A percentile compares a stretch with the other conserved stretches of the same genome.
phyloP scores from a whole-genome alignment of 1,140 invertebrate species.

The Xylocopa sonorina region DNA sequence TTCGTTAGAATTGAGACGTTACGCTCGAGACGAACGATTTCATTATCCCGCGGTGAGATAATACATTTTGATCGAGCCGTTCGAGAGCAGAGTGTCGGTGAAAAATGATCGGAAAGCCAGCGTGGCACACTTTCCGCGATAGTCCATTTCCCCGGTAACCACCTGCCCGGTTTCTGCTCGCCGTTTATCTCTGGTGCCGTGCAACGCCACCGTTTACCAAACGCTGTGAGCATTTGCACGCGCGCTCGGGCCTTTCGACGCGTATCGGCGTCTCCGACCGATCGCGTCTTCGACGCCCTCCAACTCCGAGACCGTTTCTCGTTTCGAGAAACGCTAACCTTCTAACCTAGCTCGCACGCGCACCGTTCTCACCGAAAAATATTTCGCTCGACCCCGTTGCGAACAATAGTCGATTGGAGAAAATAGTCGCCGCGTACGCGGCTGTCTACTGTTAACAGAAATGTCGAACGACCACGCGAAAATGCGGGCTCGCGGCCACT shows the following conservation, averaged over 20 bases:
- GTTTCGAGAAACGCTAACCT: conserved; percentile 48
- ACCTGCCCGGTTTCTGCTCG: conserved; percentile 29
- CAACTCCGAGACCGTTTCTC: too few species aligned
- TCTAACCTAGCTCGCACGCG: conserved; percentile 34
- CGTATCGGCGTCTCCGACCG: too few species aligned
- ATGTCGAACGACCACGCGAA: not conserved
- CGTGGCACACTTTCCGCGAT: not conserved
- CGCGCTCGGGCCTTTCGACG: not conserved
- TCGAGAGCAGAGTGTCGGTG: too few species aligned
- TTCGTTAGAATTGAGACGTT: too few species aligned
- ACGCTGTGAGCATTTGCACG: too few species aligned
- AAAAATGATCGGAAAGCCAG: not conserved
- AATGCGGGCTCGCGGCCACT: conserved; percentile 13
- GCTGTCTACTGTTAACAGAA: too few species aligned
- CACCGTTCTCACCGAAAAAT: conserved; percentile 10
- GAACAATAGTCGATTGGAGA: conserved; percentile 24
- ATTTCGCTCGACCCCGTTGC: conserved; percentile 1
- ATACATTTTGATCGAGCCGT: not conserved
- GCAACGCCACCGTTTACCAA: conserved; percentile 60
- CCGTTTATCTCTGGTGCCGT: conserved; percentile 47
- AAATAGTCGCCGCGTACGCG: not conserved
- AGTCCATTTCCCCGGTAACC: conserved; percentile 2
- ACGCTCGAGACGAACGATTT: too few species aligned
- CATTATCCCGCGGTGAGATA: too few species aligned
- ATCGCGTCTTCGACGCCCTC: too few species aligned